phyloP scores from a whole-genome alignment of 1,140 invertebrate species.

The Zaprionus kolodkinae region DNA sequence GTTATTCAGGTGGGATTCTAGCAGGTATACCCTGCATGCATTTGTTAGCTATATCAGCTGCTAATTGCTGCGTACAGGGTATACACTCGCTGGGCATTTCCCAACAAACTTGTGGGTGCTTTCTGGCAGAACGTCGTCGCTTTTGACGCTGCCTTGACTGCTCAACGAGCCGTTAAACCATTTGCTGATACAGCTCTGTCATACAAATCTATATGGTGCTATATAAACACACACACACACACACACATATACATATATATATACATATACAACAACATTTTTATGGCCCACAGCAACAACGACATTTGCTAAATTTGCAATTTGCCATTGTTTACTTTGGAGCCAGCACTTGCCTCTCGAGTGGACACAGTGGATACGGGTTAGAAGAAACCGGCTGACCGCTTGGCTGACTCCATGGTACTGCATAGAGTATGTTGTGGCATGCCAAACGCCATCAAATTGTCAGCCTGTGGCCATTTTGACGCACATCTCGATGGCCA shows the following conservation, averaged over 20 bases:
- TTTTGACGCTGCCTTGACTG: constrained; percentile 56
- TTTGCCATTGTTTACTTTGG: constrained; percentile 67
- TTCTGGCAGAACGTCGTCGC: constrained; percentile 46
- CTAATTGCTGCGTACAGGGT: background rate
- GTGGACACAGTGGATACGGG: background rate
- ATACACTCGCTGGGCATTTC: constrained; percentile 12
- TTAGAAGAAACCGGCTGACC: constrained; percentile 54
- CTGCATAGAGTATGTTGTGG: constrained; percentile 15
- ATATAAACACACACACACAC: constrained; percentile 1
- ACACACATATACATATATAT: background rate
- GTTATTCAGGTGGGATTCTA: constrained; percentile 12
- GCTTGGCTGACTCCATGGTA: constrained; percentile 3
- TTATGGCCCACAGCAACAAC: constrained; percentile 30
- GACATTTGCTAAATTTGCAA: constrained; percentile 61
- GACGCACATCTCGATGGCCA: constrained; percentile 55
- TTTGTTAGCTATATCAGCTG: too few relatives aligned
- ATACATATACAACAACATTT: background rate
- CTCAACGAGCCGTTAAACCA: constrained; percentile 75
- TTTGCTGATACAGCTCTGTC: constrained; percentile 59
- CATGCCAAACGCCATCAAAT: constrained; percentile 58
- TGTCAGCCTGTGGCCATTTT: constrained; percentile 62
- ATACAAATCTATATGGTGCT: constrained; percentile 13
- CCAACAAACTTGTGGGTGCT: constrained; percentile 20
- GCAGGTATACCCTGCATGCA: background rate
- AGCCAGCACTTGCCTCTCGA: constrained; percentile 33